These are phyloP conservation scores for Papilio protenor DNA, from an alignment of 2,888 invertebrate species.

Conservation along the genomic window DNA sequence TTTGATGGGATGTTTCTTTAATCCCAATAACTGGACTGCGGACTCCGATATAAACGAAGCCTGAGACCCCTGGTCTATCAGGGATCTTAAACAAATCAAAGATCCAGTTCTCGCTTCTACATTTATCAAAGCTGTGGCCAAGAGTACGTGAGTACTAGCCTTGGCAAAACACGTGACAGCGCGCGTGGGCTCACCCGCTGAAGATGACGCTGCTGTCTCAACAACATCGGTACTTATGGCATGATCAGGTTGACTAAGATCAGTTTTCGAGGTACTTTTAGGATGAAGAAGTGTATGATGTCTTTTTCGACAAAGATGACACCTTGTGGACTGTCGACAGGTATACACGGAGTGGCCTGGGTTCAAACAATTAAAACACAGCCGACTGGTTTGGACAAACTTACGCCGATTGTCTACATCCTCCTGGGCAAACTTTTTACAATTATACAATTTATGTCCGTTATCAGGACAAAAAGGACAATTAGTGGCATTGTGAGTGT, in stretches of 20 bases:
- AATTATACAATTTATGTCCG: constrained; percentile 47
- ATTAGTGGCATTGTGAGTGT: neutral
- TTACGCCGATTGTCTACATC: constrained; percentile 41
- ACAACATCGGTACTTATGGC: neutral
- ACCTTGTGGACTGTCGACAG: constrained; percentile 43
- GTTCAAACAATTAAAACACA: constrained; percentile 51
- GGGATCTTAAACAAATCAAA: constrained; percentile 42
- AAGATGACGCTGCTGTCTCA: constrained; percentile 25
- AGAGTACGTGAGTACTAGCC: constrained; percentile 33
- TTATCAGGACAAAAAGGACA: constrained; percentile 49
- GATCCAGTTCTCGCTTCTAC: constrained; percentile 43
- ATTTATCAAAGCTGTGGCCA: constrained; percentile 49
- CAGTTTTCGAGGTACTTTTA: neutral
- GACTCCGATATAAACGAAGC: constrained; percentile 50
- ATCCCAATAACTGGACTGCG: constrained; percentile 44
- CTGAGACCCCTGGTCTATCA: constrained; percentile 52
- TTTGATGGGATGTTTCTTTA: constrained; percentile 38
- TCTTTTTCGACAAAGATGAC: constrained; percentile 46
- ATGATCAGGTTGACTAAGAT: neutral
- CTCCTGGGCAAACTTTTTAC: constrained; percentile 48
- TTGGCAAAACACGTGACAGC: constrained; percentile 38
- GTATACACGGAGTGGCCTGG: constrained; percentile 47
- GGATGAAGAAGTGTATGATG: constrained; percentile 49
- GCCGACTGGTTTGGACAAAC: constrained; percentile 46
- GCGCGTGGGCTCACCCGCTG: constrained; percentile 30